A percentile compares a stretch with the other conserved stretches of the same genome.
Evolutionary conservation across 2,888 invertebrate species (phyloP).

Genomic region (Eupeodes latifasciatus): DNA sequence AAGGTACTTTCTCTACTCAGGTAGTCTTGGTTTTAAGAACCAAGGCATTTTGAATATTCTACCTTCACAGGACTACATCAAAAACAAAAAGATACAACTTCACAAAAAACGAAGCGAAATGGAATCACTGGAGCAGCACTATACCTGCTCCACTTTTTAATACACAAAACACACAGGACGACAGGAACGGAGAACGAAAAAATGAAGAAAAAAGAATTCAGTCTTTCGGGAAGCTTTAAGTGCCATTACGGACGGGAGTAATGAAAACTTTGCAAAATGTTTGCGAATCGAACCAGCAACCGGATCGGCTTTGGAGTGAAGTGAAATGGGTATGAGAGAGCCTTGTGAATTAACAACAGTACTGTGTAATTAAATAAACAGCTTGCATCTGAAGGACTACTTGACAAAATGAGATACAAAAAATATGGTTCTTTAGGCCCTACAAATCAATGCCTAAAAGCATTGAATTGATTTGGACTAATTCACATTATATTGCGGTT

Average conservation of each 20-base stretch:
- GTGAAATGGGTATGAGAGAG: neutral
- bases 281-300: constrained; percentile 29
- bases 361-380: neutral
- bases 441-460: no score
- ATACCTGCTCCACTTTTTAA: constrained; percentile 61
- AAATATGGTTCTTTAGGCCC: no score
- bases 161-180: neutral
- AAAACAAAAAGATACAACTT: neutral
- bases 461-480: no score
- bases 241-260: constrained; percentile 70
- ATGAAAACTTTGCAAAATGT: constrained; percentile 69
- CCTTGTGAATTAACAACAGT: neutral
- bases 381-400: no score
- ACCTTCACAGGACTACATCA: neutral
- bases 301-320: neutral
- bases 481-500: no score
- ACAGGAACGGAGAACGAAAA: neutral
- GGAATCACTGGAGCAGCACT: constrained; percentile 60
- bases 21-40: constrained; percentile 24
- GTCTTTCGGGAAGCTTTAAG: constrained; percentile 59
- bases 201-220: neutral
- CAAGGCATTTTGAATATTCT: constrained; percentile 23
- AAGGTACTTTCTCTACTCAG: neutral
- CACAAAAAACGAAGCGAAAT: constrained; percentile 24
- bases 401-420: no score